A percentile compares a stretch with the other conserved stretches of the same genome.
phyloP scores from a whole-genome alignment of 1,140 invertebrate genomes.

The Drosophila sulfurigaster region DNA sequence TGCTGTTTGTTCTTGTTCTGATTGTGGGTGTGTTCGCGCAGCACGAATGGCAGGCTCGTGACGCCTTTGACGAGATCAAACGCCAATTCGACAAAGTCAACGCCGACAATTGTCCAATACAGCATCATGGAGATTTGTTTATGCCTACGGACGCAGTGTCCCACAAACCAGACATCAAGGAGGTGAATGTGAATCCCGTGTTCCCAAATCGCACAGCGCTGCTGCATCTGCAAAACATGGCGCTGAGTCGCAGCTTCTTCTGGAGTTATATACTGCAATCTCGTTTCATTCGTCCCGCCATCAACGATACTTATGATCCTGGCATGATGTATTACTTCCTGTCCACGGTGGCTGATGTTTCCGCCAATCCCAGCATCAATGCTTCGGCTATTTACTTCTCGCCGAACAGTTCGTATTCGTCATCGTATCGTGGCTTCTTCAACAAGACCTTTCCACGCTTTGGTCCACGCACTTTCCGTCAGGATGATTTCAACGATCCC shows the following conservation, averaged over 20 bases:
- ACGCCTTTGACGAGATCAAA: conserved; percentile 95
- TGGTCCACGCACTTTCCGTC: conserved; percentile 95
- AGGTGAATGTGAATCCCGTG: conserved; percentile 97
- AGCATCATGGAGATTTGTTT: conserved; percentile 93
- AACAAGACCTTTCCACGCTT: conserved; percentile 98
- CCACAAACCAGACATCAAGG: conserved; percentile 97
- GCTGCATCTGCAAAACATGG: conserved; percentile 98
- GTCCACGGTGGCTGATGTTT: conserved; percentile 97
- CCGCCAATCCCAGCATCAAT: conserved; percentile 96
- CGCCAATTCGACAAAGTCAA: conserved; percentile 92
- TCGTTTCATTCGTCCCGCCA: conserved; percentile 94
- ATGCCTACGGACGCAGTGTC: conserved; percentile 93
- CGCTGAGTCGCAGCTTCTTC: conserved; percentile 96
- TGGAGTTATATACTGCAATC: conserved; percentile 98
- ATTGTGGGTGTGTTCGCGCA: conserved; percentile 90
- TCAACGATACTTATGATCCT: conserved; percentile 96
- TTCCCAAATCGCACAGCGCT: conserved; percentile 97
- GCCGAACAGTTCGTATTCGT: conserved; percentile 96
- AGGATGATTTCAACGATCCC: conserved; percentile 97
- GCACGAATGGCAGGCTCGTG: conserved; percentile 94
- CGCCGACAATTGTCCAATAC: conserved; percentile 94
- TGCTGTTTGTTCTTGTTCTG: conserved; percentile 73
- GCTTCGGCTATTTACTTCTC: conserved; percentile 97
- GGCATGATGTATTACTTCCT: conserved; percentile 99
- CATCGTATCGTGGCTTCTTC: conserved; percentile 97